A percentile compares a stretch with the other conserved stretches of the same genome.
Evolutionary conservation across 2,797 vertebrate genomes (phyloP).

Genomic region (Cryptoprocta ferox): DNA sequence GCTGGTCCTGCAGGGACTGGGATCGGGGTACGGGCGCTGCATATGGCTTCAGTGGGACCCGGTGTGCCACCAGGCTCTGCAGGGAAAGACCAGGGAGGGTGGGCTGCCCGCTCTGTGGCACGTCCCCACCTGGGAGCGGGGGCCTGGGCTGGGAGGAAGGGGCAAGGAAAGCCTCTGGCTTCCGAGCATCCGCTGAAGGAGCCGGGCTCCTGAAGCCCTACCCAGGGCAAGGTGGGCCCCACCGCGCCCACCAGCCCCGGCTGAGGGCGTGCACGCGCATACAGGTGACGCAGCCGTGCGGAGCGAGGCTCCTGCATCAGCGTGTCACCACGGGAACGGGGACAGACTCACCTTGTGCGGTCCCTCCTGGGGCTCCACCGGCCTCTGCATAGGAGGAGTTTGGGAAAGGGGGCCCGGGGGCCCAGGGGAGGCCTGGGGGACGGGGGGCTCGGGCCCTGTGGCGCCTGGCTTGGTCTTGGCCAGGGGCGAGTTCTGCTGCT

Average conservation of each 20-base stretch:
- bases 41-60: constrained; percentile 95
- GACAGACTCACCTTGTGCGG: constrained; percentile 92
- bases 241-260: background rate
- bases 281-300: fast-evolving
- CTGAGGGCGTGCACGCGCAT: fast-evolving
- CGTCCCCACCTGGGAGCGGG: constrained; percentile 3
- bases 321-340: background rate
- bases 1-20: constrained; percentile 96
- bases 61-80: constrained; percentile 95
- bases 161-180: background rate
- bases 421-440: constrained; percentile 91
- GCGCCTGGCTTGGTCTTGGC: constrained; percentile 90
- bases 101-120: constrained; percentile 17
- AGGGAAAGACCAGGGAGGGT: constrained; percentile 76
- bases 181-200: background rate
- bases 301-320: background rate
- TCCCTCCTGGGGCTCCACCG: constrained; percentile 94
- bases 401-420: constrained; percentile 90
- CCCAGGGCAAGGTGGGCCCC: background rate
- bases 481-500: constrained; percentile 92
- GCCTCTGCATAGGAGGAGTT: constrained; percentile 96
- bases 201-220: background rate
- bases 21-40: constrained; percentile 95
- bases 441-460: constrained; percentile 90
- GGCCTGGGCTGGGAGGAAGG: constrained; percentile 19